These are phyloP conservation scores for Thaumetopoea pityocampa DNA, from an alignment of 1,140 invertebrate species.

Conservation along the genomic window DNA sequence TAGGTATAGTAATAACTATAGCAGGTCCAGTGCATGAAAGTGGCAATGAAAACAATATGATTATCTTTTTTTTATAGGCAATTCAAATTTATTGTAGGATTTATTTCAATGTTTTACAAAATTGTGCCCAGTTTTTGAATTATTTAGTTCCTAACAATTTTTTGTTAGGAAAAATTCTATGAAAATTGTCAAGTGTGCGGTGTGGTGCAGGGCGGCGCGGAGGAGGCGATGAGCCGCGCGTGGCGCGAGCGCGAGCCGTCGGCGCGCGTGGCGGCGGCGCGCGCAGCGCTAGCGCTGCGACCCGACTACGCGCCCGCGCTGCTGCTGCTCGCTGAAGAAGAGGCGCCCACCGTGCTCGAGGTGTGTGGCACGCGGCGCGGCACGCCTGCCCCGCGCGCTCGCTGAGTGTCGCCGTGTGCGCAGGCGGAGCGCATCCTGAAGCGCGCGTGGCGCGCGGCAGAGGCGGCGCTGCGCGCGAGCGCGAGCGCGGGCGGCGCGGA, in stretches of 20 bases:
- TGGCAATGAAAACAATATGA: too few relatives aligned
- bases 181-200: conserved; percentile 80
- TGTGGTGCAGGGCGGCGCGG: conserved; percentile 92
- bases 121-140: too few relatives aligned
- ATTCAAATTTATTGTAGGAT: too few relatives aligned
- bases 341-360: conserved; percentile 93
- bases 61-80: too few relatives aligned
- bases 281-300: conserved; percentile 93
- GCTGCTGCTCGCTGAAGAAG: conserved; percentile 97
- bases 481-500: conserved; percentile 21
- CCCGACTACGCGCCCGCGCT: conserved; percentile 96
- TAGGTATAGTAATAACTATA: too few relatives aligned
- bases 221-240: conserved; percentile 98
- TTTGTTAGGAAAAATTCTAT: too few relatives aligned
- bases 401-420: too few relatives aligned
- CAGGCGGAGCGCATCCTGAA: conserved; percentile 40
- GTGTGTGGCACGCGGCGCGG: conserved; percentile 84
- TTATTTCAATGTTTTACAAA: too few relatives aligned
- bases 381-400: neutral
- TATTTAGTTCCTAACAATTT: too few relatives aligned
- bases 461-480: conserved; percentile 29
- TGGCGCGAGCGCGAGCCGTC: conserved; percentile 97
- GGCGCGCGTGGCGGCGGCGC: conserved; percentile 93
- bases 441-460: conserved; percentile 35
- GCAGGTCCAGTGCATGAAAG: too few relatives aligned